phyloP scores from a whole-genome alignment of 2,888 invertebrate species.

The Hirtodrosophila duncani region DNA sequence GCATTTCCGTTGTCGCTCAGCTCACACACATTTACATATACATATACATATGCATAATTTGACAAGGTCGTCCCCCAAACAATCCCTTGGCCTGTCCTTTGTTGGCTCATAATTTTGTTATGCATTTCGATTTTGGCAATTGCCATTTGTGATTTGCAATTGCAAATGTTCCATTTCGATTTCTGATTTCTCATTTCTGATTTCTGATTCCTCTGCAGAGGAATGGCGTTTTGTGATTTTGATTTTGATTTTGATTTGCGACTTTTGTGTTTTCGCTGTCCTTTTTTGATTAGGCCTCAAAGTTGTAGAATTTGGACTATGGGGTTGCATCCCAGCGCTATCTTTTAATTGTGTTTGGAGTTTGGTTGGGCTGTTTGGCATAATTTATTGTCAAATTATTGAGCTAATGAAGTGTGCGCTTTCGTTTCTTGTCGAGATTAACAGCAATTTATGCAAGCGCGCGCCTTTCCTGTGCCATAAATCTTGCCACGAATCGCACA shows the following conservation, averaged over 20 bases:
- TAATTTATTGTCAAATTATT: conserved; percentile 64
- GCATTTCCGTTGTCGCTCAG: conserved; percentile 63
- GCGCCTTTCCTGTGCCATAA: conserved; percentile 52
- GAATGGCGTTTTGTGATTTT: conserved; percentile 25
- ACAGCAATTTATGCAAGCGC: conserved; percentile 65
- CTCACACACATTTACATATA: conserved; percentile 57
- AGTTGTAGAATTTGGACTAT: conserved; percentile 4
- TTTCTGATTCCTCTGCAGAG: conserved; percentile 34
- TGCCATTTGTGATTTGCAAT: conserved; percentile 38
- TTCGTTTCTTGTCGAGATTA: conserved; percentile 44
- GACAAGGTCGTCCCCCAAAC: conserved; percentile 45
- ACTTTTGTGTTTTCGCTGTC: conserved; percentile 17
- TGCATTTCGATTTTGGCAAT: conserved; percentile 67
- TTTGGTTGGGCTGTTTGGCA: conserved; percentile 39
- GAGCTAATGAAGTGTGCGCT: conserved; percentile 65
- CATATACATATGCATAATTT: too few species aligned
- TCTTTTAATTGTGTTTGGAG: background rate
- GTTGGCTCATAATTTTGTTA: conserved; percentile 51
- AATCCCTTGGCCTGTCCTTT: conserved; percentile 6
- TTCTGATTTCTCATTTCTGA: conserved; percentile 33
- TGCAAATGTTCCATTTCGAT: background rate
- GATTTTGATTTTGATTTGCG: conserved; percentile 10
- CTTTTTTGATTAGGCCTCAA: conserved; percentile 8
- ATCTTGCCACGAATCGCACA: conserved; percentile 52
- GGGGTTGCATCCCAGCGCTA: background rate